A percentile compares a stretch with the other conserved stretches of the same genome.
Evolutionary conservation across 2,797 vertebrate species (phyloP).

Genomic region (Carapus acus): DNA sequence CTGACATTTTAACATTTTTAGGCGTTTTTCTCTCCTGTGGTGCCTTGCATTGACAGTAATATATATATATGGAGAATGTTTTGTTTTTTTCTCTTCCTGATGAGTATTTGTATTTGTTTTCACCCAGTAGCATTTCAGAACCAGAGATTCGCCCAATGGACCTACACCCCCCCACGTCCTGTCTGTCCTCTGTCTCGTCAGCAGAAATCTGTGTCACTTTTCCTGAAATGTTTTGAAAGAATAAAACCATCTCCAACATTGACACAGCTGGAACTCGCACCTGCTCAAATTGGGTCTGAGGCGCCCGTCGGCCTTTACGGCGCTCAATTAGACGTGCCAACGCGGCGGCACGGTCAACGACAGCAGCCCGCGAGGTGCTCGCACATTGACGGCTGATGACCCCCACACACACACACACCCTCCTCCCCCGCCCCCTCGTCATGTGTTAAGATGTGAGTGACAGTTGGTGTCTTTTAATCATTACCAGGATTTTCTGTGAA

Average conservation of each 20-base stretch:
- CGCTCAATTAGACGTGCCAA: too few relatives aligned
- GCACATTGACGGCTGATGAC: slow-evolving; percentile 52
- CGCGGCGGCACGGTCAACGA: too few relatives aligned
- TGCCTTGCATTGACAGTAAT: slow-evolving; percentile 77
- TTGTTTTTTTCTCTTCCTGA: slow-evolving; percentile 41
- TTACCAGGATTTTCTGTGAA: slow-evolving; percentile 71
- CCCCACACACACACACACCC: too few relatives aligned
- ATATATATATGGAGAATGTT: slow-evolving; percentile 49
- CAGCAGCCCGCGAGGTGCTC: too few relatives aligned
- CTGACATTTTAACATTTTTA: slow-evolving; percentile 61
- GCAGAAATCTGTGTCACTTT: slow-evolving; percentile 40
- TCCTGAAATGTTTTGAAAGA: slow-evolving; percentile 48
- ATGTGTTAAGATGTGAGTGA: slow-evolving; percentile 42
- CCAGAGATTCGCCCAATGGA: slow-evolving; percentile 58
- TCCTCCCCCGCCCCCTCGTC: slow-evolving; percentile 5
- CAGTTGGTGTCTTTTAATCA: slow-evolving; percentile 57
- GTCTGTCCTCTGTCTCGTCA: slow-evolving; percentile 52
- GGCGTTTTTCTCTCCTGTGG: slow-evolving; percentile 70
- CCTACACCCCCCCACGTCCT: slow-evolving; percentile 53
- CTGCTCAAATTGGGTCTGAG: slow-evolving; percentile 52
- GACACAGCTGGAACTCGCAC: slow-evolving; percentile 37
- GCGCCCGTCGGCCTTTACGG: slow-evolving; percentile 51
- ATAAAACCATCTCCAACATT: slow-evolving; percentile 46
- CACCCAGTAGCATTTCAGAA: slow-evolving; percentile 59
- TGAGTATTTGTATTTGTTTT: slow-evolving; percentile 35